These are phyloP conservation scores for Petrophora chlorosata DNA, from an alignment of 2,888 invertebrate genomes.

Conservation along the genomic window DNA sequence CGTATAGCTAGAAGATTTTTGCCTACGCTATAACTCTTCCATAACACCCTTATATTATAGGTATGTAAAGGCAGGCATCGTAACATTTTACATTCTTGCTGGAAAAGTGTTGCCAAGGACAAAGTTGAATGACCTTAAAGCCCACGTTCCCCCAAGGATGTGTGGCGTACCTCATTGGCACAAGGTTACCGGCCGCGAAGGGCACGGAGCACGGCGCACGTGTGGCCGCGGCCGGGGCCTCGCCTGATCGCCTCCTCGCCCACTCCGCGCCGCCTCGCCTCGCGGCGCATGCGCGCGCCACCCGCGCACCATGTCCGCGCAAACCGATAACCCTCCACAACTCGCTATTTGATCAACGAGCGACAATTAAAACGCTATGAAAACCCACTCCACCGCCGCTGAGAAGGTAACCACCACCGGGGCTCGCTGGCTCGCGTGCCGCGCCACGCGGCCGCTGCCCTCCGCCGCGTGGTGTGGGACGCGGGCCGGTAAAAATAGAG, in stretches of 20 bases:
- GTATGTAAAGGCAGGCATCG: too few species aligned
- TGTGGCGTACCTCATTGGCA: neutral
- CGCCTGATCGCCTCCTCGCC: slow-evolving; percentile 40
- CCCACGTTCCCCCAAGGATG: slow-evolving; percentile 20
- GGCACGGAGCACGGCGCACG: slow-evolving; percentile 21
- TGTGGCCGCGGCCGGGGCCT: slow-evolving; percentile 28
- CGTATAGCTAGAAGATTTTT: too few species aligned
- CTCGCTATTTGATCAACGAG: slow-evolving; percentile 63
- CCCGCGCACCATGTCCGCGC: slow-evolving; percentile 67
- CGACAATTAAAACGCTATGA: slow-evolving; percentile 70
- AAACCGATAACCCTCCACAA: slow-evolving; percentile 53
- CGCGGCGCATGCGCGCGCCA: slow-evolving; percentile 47
- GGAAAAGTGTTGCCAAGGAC: slow-evolving; percentile 33
- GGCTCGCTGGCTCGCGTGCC: too few species aligned
- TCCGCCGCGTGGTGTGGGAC: slow-evolving; percentile 68
- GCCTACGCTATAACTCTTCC: too few species aligned
- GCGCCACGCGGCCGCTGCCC: slow-evolving; percentile 32
- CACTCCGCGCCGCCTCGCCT: slow-evolving; percentile 36
- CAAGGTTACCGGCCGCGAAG: neutral
- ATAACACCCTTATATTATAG: too few species aligned
- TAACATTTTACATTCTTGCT: too few species aligned
- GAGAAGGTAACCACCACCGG: slow-evolving; percentile 64
- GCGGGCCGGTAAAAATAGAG: slow-evolving; percentile 81
- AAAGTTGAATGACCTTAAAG: slow-evolving; percentile 21
- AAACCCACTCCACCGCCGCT: slow-evolving; percentile 50